A percentile compares a stretch with the other conserved stretches of the same genome.
phyloP scores from a whole-genome alignment of 2,888 invertebrate species.

The Nomada ruficornis region DNA sequence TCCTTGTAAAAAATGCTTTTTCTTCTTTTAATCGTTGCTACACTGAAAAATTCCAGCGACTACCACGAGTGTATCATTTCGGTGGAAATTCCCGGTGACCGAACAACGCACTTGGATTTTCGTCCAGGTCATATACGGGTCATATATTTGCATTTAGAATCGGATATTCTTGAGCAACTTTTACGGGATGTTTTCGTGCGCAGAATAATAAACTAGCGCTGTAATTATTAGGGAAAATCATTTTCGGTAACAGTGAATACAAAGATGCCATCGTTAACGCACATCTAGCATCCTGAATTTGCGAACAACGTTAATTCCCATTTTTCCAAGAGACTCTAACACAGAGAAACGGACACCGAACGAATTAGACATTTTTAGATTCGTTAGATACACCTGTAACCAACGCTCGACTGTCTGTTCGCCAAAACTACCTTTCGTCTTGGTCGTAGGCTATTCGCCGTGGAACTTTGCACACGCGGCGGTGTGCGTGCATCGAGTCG shows the following conservation, averaged over 20 bases:
- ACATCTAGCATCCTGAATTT: conserved; percentile 26
- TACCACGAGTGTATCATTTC: neutral
- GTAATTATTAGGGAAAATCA: conserved; percentile 9
- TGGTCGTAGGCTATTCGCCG: neutral
- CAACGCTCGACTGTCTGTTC: neutral
- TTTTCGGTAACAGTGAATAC: conserved; percentile 27
- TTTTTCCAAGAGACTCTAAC: neutral
- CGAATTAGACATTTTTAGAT: too few relatives aligned
- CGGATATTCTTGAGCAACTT: neutral
- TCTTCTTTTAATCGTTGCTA: neutral
- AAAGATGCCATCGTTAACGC: conserved; percentile 37
- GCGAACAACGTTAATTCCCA: neutral
- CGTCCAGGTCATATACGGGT: too few relatives aligned
- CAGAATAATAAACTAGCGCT: conserved; percentile 30
- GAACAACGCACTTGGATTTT: too few relatives aligned
- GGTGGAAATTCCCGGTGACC: conserved; percentile 1
- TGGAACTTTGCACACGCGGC: neutral
- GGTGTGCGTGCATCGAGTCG: neutral
- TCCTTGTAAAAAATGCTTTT: neutral
- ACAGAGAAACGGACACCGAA: too few relatives aligned
- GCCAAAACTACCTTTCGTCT: neutral
- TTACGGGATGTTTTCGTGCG: conserved; percentile 11
- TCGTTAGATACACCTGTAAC: neutral
- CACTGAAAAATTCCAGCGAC: neutral
- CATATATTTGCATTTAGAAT: too few relatives aligned